Conservation (phyloP, 2,888 invertebrate species). For the Drosophila histrio region DNA sequence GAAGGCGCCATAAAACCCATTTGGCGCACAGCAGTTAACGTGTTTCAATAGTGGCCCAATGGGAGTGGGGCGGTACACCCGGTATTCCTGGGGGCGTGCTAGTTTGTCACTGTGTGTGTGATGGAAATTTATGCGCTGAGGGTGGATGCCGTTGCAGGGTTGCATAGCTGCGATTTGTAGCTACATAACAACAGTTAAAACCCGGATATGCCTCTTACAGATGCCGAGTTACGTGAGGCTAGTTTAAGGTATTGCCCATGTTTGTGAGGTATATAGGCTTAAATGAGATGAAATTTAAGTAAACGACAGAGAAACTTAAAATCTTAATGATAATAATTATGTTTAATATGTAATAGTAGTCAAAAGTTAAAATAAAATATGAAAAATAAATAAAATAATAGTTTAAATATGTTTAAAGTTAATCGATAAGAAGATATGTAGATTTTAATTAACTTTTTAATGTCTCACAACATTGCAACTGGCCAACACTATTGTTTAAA, state of each 20-base stretch:
- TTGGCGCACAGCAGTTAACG: constrained; percentile 70
- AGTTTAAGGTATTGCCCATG: constrained; percentile 13
- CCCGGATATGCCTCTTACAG: constrained; percentile 42
- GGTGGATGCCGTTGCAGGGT: constrained; percentile 37
- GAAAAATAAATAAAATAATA: neutral
- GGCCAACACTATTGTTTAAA: too few relatives aligned
- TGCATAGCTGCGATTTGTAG: constrained; percentile 43
- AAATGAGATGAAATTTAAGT: neutral
- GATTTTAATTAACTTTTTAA: too few relatives aligned
- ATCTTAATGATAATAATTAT: neutral
- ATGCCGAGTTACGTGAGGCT: constrained; percentile 36
- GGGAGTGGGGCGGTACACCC: neutral
- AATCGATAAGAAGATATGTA: too few relatives aligned
- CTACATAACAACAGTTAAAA: constrained; percentile 39
- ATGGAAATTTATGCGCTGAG: constrained; percentile 52
- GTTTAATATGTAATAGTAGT: neutral
- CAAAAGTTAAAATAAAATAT: neutral
- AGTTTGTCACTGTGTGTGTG: constrained; percentile 41
- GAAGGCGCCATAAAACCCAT: constrained; percentile 67
- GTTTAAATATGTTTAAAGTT: too few relatives aligned
- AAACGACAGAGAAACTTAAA: neutral
- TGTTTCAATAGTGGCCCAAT: constrained; percentile 22
- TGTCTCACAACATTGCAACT: too few relatives aligned
- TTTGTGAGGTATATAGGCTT: neutral
- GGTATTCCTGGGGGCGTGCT: constrained; percentile 46